Base-by-base conservation (phyloP, 2,113 vertebrate genomes). In the Silurus meridionalis region DNA sequence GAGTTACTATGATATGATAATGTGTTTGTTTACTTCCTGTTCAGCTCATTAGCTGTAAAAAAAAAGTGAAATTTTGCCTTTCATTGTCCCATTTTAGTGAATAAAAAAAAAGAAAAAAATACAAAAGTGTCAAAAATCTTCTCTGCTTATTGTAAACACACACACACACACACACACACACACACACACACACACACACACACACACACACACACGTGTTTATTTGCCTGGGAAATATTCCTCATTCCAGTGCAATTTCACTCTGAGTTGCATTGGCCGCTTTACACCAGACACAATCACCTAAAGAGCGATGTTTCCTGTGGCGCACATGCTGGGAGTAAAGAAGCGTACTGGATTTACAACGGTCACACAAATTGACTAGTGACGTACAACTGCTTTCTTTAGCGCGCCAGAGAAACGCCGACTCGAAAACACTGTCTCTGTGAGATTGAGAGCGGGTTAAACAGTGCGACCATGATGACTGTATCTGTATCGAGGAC, bases 191-290 rank as follows among this genome's bases (percentile, higher is more conserved):
- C 66, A 15, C 66, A 6, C 25, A 14, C 25, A 37, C 66, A 67
- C 79, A 71, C 81, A 28, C 50, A 10, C 53, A 19, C 7, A 10
- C 57, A 63, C n/a, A 64, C 0, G 52, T 0, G 52, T 87, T 88
- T 79, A 83, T 67, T 72, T 83, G n/a, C 37, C 72, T 50, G 74
- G 80, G 46, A 85, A 83, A 78, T 82, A 53, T 81, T 72, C 78
- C 74, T 52, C 23, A 63, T 48, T 83, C 80, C 71, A 80, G 55
- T 80, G 64, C 53, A 52, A 88, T 78, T 86, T 64, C 28, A 57
- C 82, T 81, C 25, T 52, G 46, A 84, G 85, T 88, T 46, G 63
- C 13, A 6, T 67, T 21, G 37, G 60, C 2, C 5, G 21, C n/a
- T 79, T 85, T 6, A 48, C 57, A 63, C 57, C 80, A 64, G 83